Conservation (phyloP, 1,140 invertebrate species). For the Lerema accius region DNA sequence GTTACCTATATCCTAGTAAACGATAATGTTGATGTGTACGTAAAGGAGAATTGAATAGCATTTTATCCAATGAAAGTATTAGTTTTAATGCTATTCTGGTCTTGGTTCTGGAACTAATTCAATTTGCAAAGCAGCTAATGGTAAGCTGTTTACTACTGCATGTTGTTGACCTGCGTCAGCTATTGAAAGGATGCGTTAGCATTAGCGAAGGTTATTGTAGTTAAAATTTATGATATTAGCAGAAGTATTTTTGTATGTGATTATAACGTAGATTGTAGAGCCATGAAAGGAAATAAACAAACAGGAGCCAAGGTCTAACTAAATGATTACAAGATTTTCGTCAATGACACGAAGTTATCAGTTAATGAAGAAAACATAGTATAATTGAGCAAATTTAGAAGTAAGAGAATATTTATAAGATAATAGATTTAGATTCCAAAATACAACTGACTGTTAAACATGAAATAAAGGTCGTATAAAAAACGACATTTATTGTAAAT, state of each 20-base stretch:
- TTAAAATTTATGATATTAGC: not conserved
- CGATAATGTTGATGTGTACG: constrained; percentile 2
- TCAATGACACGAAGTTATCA: not conserved
- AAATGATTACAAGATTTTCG: not conserved
- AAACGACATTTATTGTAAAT: too few species aligned
- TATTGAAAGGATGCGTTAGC: not conserved
- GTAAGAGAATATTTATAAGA: too few species aligned
- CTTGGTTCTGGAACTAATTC: constrained; percentile 59
- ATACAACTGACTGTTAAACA: too few species aligned
- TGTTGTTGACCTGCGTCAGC: constrained; percentile 59
- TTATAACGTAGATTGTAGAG: too few species aligned
- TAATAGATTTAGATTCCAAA: too few species aligned
- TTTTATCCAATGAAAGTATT: constrained; percentile 64
- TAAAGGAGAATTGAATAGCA: constrained; percentile 2
- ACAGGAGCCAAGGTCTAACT: too few species aligned
- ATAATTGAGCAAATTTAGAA: too few species aligned
- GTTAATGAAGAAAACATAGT: too few species aligned
- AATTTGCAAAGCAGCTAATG: constrained; percentile 59
- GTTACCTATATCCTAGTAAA: constrained; percentile 8
- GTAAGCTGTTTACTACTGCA: constrained; percentile 55
- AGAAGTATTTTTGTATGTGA: not conserved
- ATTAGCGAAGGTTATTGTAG: not conserved
- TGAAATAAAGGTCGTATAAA: constrained; percentile 4
- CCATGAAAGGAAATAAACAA: too few species aligned
- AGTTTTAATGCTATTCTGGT: constrained; percentile 58